Percentiles rank a stretch among this genome's conserved stretches.
Conservation (phyloP, 2,888 invertebrate genomes). For the Hedya salicella region DNA sequence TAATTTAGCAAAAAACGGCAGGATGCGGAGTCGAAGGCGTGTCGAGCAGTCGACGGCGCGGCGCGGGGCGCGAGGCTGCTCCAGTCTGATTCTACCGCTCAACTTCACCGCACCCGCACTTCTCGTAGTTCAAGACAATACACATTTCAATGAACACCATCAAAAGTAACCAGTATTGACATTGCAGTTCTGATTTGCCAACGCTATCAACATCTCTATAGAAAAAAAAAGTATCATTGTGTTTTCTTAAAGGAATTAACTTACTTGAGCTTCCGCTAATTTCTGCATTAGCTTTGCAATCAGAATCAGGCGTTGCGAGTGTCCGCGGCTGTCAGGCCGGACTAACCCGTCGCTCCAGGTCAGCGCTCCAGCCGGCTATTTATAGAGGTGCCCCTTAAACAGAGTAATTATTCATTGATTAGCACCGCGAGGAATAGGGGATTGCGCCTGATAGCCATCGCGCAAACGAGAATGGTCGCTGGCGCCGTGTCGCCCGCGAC, state of each 20-base stretch:
- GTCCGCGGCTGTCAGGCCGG: conserved; percentile 82
- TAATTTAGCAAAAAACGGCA: conserved; percentile 78
- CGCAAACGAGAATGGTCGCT: conserved; percentile 80
- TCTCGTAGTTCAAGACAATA: neutral
- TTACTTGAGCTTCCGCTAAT: neutral
- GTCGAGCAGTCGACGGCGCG: conserved; percentile 65
- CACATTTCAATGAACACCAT: neutral
- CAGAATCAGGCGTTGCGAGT: conserved; percentile 62
- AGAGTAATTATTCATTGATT: conserved; percentile 86
- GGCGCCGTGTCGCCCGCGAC: conserved; percentile 70
- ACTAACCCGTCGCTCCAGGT: conserved; percentile 85
- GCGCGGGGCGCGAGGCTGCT: conserved; percentile 44
- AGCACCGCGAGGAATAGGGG: conserved; percentile 84
- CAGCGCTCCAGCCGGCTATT: conserved; percentile 85
- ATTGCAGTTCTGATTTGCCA: too few relatives aligned
- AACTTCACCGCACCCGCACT: conserved; percentile 17
- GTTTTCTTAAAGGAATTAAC: neutral
- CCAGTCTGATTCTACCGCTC: conserved; percentile 31
- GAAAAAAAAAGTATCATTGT: neutral
- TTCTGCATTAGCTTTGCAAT: conserved; percentile 37
- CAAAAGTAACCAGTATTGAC: neutral
- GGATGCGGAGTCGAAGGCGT: conserved; percentile 77
- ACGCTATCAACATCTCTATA: neutral
- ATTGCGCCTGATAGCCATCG: conserved; percentile 84
- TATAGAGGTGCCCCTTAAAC: conserved; percentile 85